Base-by-base conservation (phyloP, 2,888 invertebrate genomes). In the Scaptomyza polygonia region DNA sequence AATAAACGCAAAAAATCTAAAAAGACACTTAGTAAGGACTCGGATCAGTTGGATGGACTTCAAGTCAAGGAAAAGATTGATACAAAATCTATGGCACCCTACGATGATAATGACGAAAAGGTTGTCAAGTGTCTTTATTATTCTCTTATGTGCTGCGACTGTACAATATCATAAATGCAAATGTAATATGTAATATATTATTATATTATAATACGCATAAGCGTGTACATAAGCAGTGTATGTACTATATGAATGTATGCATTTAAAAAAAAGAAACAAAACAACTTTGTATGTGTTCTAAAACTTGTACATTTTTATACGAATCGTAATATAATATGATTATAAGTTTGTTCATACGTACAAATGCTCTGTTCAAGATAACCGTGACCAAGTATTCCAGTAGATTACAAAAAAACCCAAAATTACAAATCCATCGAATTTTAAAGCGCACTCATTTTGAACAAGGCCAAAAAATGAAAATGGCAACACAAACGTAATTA, bases 81-180 rank as follows among this genome's bases (percentile, higher is more conserved):
- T 45, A 64, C 59, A 44, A 65, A 73, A 5, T 56, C 62, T 9
- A 67, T 74, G 49, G 61, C 76, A 43, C 40, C 29, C 5, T 73
- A 80, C 14, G 81, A 86, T 18, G 82, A 80, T 39, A 66, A 73
- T 30, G 90, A 92, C 55, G 91, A 91, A 32, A 90, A 90, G 61
- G 83, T 90, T 39, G 91, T 92, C 14, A 91, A 91, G 72, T 92
- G 91, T 79, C 84, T 92, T 21, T 91, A 92, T 71, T 91, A 90
- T 70, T 90, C 91, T 32, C 81, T 92, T 39, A 91, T 91, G 91
- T 92, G 92, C 82, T 92, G 92, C 82, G 92, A 92, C 69, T 92
- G 92, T 78, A 84, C 91, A 71, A 91, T 92, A 77, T 91, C 91
- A 68, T 92, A 90, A 62, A 44, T 39, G 25, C 56, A 63, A 14